Evolutionary conservation across 2,888 invertebrate species (phyloP).

Genomic region (Limnephilus rhombicus): DNA sequence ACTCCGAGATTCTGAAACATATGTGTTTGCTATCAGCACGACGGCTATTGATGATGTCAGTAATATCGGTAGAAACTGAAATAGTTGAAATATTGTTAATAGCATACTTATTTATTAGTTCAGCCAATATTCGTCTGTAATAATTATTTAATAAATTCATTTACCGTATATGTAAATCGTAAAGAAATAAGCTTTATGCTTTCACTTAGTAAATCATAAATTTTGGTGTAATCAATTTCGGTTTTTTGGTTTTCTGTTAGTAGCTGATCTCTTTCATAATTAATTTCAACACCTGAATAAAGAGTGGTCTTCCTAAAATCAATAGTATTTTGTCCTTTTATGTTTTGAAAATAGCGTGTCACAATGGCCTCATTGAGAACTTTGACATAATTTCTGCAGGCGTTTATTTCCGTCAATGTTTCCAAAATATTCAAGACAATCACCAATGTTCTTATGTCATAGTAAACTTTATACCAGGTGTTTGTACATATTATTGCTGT

Average conservation of each 20-base stretch:
- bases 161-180: not conserved
- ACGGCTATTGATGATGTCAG: not conserved
- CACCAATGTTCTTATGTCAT: not conserved
- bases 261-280: not conserved
- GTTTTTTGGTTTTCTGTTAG: not conserved
- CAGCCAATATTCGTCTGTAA: not conserved
- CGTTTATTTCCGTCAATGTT: not conserved
- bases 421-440: slow-evolving; percentile 9
- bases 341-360: not conserved
- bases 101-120: not conserved
- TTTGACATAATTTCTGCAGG: not conserved
- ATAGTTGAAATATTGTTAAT: not conserved
- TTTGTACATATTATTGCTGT: not conserved
- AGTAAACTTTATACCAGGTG: not conserved
- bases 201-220: slow-evolving; percentile 9
- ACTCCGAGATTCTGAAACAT: not conserved
- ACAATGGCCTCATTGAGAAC: not conserved
- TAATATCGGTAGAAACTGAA: not conserved
- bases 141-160: not conserved
- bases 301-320: slow-evolving; percentile 4
- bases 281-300: not conserved
- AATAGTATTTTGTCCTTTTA: not conserved
- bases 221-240: not conserved
- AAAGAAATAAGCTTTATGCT: slow-evolving; percentile 8
- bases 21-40: not conserved